Evolutionary conservation across 2,113 vertebrate genomes (phyloP).

Genomic region (Pedionomus torquatus): DNA sequence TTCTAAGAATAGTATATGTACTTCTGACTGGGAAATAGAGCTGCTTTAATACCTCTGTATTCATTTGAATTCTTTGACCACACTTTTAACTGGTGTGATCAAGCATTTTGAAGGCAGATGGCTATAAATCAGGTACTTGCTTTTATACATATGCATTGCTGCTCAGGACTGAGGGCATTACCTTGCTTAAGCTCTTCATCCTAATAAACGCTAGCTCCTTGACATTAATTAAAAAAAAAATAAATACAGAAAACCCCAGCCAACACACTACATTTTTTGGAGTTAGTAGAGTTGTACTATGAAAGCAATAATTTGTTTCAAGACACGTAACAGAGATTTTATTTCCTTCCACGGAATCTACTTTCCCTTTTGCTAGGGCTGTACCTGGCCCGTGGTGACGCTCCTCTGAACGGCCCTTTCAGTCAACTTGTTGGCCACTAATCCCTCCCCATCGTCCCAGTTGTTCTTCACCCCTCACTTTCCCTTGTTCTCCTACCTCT

Average conservation of each 20-base stretch:
- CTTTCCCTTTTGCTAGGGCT: neutral
- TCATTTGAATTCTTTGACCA: neutral
- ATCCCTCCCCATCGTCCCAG: neutral
- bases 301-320: neutral
- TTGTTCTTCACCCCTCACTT: neutral
- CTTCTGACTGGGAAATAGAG: neutral
- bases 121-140: neutral
- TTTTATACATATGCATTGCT: accelerated
- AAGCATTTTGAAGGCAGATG: neutral
- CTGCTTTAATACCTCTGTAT: neutral
- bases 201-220: neutral
- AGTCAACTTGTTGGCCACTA: accelerated
- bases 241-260: neutral
- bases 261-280: neutral
- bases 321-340: neutral
- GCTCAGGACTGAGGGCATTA: neutral
- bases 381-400: neutral
- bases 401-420: neutral
- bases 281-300: neutral
- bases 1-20: neutral
- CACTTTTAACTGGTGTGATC: neutral
- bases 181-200: neutral
- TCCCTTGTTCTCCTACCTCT: neutral
- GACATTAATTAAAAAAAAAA: neutral
- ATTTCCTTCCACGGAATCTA: neutral